phyloP scores from a whole-genome alignment of 1,140 invertebrate species.

The Sarcophaga bullata region DNA sequence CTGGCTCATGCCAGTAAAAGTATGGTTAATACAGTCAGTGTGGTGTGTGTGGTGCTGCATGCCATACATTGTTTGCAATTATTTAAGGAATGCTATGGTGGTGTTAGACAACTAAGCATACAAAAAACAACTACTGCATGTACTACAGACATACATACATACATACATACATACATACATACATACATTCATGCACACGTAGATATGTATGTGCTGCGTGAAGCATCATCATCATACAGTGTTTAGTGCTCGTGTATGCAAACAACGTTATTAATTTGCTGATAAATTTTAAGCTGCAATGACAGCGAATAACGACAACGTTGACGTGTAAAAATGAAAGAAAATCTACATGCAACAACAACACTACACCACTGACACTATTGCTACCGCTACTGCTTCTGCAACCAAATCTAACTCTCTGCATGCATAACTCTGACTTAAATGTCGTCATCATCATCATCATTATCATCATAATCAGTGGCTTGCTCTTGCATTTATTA shows the following conservation, averaged over 20 bases:
- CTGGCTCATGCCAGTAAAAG: neutral
- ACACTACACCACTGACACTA: neutral
- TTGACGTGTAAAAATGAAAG: conserved; percentile 32
- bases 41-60: neutral
- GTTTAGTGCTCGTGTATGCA: neutral
- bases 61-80: conserved; percentile 13
- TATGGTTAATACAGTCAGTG: neutral
- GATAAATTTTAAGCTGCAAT: conserved; percentile 34
- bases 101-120: neutral
- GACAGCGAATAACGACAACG: conserved; percentile 32
- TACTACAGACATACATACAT: too few relatives aligned
- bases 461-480: neutral
- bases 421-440: neutral
- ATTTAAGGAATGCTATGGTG: neutral
- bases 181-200: too few relatives aligned
- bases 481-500: neutral
- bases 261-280: conserved; percentile 33
- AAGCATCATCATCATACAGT: too few relatives aligned
- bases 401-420: neutral
- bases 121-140: neutral
- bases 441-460: conserved; percentile 16
- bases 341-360: neutral
- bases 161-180: too few relatives aligned
- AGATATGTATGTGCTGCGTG: neutral
- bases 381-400: neutral